Conservation (phyloP, 1,140 invertebrate genomes). For the Drosophila kohkoa region DNA sequence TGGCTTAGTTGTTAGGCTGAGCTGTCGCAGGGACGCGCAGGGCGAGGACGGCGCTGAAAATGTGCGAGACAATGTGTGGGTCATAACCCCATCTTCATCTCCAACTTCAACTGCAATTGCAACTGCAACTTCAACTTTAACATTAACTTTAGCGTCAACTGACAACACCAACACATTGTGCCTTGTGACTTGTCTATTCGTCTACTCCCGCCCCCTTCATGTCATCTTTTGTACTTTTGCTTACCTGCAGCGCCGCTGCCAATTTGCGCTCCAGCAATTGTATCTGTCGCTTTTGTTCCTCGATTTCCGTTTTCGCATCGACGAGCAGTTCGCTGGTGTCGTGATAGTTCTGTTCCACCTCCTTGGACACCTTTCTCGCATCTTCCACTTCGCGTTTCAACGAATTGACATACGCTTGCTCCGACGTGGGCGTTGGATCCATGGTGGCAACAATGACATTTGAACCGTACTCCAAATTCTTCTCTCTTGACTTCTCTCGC, state of each 20-base stretch:
- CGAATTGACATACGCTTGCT: slow-evolving; percentile 87
- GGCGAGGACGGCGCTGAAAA: slow-evolving; percentile 69
- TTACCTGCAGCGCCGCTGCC: slow-evolving; percentile 87
- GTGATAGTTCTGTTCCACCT: slow-evolving; percentile 92
- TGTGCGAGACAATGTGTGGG: slow-evolving; percentile 52
- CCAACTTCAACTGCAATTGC: slow-evolving; percentile 26
- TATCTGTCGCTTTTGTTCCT: slow-evolving; percentile 91
- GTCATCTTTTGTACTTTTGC: slow-evolving; percentile 2
- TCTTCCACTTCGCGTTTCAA: slow-evolving; percentile 91
- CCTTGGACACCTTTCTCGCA: slow-evolving; percentile 91
- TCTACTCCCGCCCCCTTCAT: not conserved
- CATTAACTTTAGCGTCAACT: slow-evolving; percentile 46
- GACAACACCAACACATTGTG: slow-evolving; percentile 55
- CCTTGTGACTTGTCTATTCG: slow-evolving; percentile 5
- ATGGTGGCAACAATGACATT: slow-evolving; percentile 80
- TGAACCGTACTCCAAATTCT: slow-evolving; percentile 87
- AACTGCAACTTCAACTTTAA: slow-evolving; percentile 40
- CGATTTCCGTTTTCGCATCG: slow-evolving; percentile 90
- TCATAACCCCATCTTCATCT: slow-evolving; percentile 22
- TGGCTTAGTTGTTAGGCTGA: slow-evolving; percentile 55
- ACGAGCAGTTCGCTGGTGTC: slow-evolving; percentile 91
- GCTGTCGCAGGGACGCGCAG: slow-evolving; percentile 44
- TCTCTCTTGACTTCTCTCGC: slow-evolving; percentile 87
- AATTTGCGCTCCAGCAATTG: slow-evolving; percentile 90
- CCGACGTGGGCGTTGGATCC: slow-evolving; percentile 79